Conservation (phyloP, 1,140 invertebrate genomes). For the Neodiprion lecontei region DNA sequence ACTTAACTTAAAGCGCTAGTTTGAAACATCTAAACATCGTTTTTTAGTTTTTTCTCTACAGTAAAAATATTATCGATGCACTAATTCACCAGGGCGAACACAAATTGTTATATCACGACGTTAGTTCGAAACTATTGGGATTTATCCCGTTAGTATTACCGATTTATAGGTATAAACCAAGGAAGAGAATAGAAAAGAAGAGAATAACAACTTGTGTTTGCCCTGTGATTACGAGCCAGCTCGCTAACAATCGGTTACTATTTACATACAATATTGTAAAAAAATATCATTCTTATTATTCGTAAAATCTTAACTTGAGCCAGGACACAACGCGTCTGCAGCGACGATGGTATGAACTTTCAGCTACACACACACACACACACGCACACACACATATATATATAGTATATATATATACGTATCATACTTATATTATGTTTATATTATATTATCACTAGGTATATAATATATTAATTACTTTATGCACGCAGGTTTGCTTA, state of each 20-base stretch:
- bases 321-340: background rate
- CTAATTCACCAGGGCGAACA: background rate
- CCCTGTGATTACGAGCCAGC: constrained; percentile 1
- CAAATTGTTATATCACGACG: background rate
- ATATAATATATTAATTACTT: background rate
- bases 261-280: background rate
- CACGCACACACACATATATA: no score
- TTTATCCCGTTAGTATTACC: no score
- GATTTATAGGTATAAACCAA: no score
- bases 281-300: constrained; percentile 4
- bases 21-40: background rate
- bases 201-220: background rate
- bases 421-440: background rate
- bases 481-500: background rate
- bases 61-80: background rate
- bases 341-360: background rate
- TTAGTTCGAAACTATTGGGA: no score
- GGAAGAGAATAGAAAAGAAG: no score
- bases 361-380: no score
- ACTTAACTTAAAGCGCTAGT: background rate
- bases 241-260: constrained; percentile 1
- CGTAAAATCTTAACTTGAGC: background rate
- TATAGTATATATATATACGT: no score
- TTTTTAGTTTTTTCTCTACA: background rate
- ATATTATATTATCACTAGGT: background rate